Evolutionary conservation across 2,888 invertebrate genomes (phyloP).

Genomic region (Agrilus biguttatus): DNA sequence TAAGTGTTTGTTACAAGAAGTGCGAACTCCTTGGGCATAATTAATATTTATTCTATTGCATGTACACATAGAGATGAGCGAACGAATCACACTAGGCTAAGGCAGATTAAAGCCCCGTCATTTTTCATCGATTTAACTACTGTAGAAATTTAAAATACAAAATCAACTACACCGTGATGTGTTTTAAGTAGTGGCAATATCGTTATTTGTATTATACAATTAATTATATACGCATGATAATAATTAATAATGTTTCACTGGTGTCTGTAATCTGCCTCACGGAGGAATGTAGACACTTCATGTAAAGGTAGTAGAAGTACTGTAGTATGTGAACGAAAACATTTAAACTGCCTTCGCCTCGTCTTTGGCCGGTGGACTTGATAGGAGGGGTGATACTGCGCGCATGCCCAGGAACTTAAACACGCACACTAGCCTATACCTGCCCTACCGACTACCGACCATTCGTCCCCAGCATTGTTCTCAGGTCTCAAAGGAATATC

Average conservation of each 20-base stretch:
- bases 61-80: conserved; percentile 20
- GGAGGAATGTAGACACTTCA: conserved; percentile 25
- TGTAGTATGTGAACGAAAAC: conserved; percentile 4
- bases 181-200: conserved; percentile 13
- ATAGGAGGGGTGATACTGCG: conserved; percentile 14
- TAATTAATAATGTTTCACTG: not conserved
- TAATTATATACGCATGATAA: too few relatives aligned
- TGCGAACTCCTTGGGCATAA: conserved; percentile 12
- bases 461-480: conserved; percentile 9
- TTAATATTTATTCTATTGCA: conserved; percentile 18
- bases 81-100: conserved; percentile 20
- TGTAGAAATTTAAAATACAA: conserved; percentile 21
- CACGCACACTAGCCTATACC: conserved; percentile 15
- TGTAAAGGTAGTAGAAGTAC: conserved; percentile 17
- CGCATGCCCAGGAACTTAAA: conserved; percentile 20
- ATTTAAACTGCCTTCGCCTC: conserved; percentile 20
- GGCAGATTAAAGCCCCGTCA: conserved; percentile 18
- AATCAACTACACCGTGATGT: conserved; percentile 13
- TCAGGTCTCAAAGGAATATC: conserved; percentile 34
- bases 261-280: conserved; percentile 20
- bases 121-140: conserved; percentile 13
- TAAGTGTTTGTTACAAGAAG: conserved; percentile 1
- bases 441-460: conserved; percentile 12
- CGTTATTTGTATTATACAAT: not conserved
- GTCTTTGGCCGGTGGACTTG: conserved; percentile 29